Evolutionary conservation across 2,888 invertebrate species (phyloP), one percentile per base, ranked within the genome.

Genomic region (Troides helena): DNA sequence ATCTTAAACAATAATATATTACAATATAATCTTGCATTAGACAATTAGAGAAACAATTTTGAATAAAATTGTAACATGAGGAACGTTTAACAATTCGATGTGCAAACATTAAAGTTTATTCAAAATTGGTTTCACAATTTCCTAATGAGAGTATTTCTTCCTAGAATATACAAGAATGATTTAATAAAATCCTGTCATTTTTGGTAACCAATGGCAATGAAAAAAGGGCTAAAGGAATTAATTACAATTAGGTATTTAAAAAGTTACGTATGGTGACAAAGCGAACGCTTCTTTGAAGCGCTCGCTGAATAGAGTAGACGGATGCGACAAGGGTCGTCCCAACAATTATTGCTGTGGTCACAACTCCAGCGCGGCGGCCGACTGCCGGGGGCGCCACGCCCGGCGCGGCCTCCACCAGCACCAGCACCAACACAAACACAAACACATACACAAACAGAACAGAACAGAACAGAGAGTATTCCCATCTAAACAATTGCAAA

Each of bases 141-240:
- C 81, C 90, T 85, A 89, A 90, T 83, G 82, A 84, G 86, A 89
- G 88, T 87, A 89, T 89, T 89, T 84, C 83, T 84, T 87, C 65
- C 86, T 88, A 88, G 85, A 87, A 89, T 90, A 91, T 89, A 90
- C 90, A 91, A 89, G 89, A 90, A 85, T 84, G 85, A 89, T 86
- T 88, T 80, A 87, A 84, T 88, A 87, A 87, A 85, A 90, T 92
- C 92, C 92, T 92, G 92, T 92, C 91, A 90, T 90, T 90, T 90
- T 91, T 92, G 92, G 92, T 92, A 92, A 92, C 92, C 90, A 90
- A 92, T 92, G 91, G 90, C 91, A 89, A 89, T 87, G 87, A 86
- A 86, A 88, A 85, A 85, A 61, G 65, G 65, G 25, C 69, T 69
- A 69, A 69, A 65, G 50, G 59, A 70, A 70, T 62, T 62, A 88